These are phyloP conservation scores for Spodoptera littoralis DNA, from an alignment of 2,888 invertebrate species.

Conservation along the genomic window DNA sequence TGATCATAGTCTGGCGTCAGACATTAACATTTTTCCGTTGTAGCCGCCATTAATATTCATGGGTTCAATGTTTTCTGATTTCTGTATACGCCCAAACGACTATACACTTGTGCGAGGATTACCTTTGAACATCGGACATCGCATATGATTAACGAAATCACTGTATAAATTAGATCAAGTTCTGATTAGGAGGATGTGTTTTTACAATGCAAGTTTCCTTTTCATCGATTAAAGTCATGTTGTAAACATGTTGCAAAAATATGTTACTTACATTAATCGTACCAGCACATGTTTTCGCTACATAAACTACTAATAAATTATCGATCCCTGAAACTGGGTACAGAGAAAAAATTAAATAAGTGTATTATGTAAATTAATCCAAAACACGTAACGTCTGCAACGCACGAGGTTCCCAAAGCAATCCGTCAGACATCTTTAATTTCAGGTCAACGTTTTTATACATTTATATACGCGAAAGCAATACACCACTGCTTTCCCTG, in stretches of 20 bases:
- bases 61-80: constrained; percentile 57
- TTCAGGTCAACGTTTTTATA: constrained; percentile 46
- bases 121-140: constrained; percentile 27
- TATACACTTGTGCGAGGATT: constrained; percentile 12
- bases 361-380: too few relatives aligned
- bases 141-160: constrained; percentile 24
- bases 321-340: too few relatives aligned
- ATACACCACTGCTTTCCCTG: constrained; percentile 74
- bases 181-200: constrained; percentile 25
- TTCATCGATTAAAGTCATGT: constrained; percentile 20
- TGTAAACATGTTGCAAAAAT: constrained; percentile 23
- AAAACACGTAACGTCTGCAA: constrained; percentile 12
- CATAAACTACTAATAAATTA: too few relatives aligned
- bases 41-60: constrained; percentile 65
- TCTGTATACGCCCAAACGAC: constrained; percentile 50
- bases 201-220: constrained; percentile 15
- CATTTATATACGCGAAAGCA: constrained; percentile 62
- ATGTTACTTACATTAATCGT: constrained; percentile 1
- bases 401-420: constrained; percentile 16
- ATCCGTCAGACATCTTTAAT: constrained; percentile 42
- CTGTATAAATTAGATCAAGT: constrained; percentile 26
- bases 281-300: too few relatives aligned
- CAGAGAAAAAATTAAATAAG: too few relatives aligned
- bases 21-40: constrained; percentile 67
- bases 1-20: constrained; percentile 58